phyloP scores from a whole-genome alignment of 2,797 vertebrate species.

The Paguma larvata region DNA sequence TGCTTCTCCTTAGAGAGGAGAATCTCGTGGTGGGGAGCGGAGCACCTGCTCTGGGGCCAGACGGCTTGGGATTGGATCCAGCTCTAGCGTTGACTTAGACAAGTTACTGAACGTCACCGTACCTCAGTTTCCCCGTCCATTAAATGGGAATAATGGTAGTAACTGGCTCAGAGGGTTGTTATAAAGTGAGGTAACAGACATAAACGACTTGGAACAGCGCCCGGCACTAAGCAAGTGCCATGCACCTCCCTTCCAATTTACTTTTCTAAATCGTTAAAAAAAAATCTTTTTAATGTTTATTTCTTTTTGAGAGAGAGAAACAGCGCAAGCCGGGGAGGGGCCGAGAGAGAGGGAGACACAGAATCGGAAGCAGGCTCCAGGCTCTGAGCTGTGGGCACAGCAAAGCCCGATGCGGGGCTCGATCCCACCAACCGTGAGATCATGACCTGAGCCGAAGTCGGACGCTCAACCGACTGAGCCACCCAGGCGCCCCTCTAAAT shows the following conservation, averaged over 20 bases:
- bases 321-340: too few species aligned
- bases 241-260: neutral
- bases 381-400: too few species aligned
- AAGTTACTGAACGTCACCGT: neutral
- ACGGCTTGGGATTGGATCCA: neutral
- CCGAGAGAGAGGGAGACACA: too few species aligned
- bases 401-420: too few species aligned
- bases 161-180: neutral
- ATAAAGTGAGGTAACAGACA: neutral
- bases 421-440: too few species aligned
- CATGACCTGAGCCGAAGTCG: too few species aligned
- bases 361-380: too few species aligned
- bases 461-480: too few species aligned
- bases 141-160: neutral
- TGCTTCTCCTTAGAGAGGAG: neutral
- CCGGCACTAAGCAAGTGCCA: neutral
- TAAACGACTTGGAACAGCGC: neutral
- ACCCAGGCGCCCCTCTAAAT: neutral
- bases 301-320: too few species aligned
- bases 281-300: too few species aligned
- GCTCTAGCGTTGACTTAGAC: neutral
- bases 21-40: neutral
- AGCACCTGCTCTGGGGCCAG: neutral
- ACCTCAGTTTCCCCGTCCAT: constrained; percentile 11
- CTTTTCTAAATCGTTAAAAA: neutral